Percentiles rank a stretch among this genome's conserved stretches.
Conservation (phyloP, 2,113 vertebrate genomes). For the Caretta caretta region DNA sequence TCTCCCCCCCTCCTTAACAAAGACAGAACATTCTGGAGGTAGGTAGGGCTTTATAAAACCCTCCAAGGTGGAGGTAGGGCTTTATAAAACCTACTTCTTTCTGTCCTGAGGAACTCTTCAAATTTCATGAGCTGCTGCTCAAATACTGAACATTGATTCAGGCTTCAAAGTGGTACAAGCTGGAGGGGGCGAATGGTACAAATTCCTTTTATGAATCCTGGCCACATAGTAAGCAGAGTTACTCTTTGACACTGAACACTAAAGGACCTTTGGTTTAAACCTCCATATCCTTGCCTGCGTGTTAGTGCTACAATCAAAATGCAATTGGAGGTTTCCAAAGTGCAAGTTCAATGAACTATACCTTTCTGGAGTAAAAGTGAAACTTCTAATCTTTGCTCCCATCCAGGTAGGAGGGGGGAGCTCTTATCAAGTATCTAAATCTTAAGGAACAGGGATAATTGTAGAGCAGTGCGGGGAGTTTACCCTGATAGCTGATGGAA, state of each 20-base stretch:
- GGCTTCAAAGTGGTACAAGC: background rate
- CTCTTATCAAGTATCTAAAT: background rate
- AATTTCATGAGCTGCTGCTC: background rate
- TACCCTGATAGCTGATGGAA: background rate
- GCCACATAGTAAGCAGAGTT: background rate
- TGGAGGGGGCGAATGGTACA: background rate
- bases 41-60: background rate
- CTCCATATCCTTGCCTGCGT: accelerated
- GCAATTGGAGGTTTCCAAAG: background rate
- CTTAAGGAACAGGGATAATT: background rate
- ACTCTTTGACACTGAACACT: background rate
- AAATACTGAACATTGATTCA: background rate
- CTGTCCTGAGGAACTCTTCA: background rate
- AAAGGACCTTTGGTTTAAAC: background rate
- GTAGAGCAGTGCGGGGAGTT: background rate
- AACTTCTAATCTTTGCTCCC: background rate
- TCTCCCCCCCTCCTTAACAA: background rate
- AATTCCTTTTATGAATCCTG: background rate
- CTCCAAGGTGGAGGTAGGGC: background rate
- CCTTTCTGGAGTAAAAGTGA: background rate
- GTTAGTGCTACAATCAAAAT: background rate
- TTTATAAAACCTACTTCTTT: background rate
- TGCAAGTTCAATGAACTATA: background rate
- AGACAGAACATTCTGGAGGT: background rate
- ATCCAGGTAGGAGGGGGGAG: accelerated